phyloP scores from a whole-genome alignment of 1,140 invertebrate species.

The Scaptodrosophila lebanonensis region DNA sequence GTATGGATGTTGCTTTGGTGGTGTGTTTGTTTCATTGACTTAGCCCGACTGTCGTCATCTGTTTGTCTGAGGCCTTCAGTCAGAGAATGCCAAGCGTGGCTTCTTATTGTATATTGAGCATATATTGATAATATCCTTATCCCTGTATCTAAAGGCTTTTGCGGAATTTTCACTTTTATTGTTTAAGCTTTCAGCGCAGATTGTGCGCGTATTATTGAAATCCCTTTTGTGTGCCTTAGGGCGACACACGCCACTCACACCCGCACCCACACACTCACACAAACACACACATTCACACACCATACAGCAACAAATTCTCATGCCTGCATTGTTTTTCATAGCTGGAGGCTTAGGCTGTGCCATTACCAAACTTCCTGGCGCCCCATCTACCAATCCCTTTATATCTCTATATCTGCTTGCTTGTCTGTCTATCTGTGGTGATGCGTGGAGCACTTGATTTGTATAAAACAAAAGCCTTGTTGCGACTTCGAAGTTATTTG shows the following conservation, averaged over 20 bases:
- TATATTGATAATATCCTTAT: conserved; percentile 51
- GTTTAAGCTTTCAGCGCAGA: conserved; percentile 71
- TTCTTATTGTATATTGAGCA: neutral
- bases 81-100: neutral
- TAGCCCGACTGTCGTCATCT: too few species aligned
- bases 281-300: conserved; percentile 2
- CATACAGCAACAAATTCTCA: neutral
- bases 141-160: conserved; percentile 34
- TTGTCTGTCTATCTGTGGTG: too few species aligned
- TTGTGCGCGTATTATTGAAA: conserved; percentile 69
- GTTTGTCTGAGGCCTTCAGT: too few species aligned
- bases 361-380: conserved; percentile 27
- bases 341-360: conserved; percentile 21
- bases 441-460: conserved; percentile 50
- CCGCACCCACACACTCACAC: conserved; percentile 15
- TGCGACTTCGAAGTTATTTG: conserved; percentile 64
- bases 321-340: conserved; percentile 36
- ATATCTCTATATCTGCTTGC: too few species aligned
- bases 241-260: too few species aligned
- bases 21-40: too few species aligned
- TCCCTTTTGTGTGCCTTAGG: conserved; percentile 55
- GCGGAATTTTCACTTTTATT: conserved; percentile 67
- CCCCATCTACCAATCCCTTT: conserved; percentile 1
- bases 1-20: too few species aligned
- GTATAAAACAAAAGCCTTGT: conserved; percentile 63